phyloP scores from a whole-genome alignment of 2,113 vertebrate species.

The Mirounga angustirostris region DNA sequence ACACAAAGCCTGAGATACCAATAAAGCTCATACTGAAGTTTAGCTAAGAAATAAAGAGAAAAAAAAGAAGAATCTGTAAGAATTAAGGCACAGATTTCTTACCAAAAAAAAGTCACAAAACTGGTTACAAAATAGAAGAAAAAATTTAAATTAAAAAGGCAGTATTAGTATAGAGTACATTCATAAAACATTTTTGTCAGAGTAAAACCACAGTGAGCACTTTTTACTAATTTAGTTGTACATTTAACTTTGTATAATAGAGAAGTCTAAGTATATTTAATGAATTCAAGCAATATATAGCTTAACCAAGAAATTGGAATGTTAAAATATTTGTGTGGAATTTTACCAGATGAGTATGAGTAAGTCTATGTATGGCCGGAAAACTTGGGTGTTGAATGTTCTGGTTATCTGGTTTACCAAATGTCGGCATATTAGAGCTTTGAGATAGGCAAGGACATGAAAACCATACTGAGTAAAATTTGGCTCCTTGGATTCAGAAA shows the following conservation, averaged over 20 bases:
- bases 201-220: conserved; percentile 57
- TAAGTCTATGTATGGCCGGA: conserved; percentile 15
- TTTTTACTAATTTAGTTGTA: conserved; percentile 70
- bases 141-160: conserved; percentile 10
- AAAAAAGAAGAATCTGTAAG: not conserved
- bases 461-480: conserved; percentile 38
- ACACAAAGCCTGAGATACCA: conserved; percentile 8
- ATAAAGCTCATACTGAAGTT: conserved; percentile 9
- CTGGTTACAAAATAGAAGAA: not conserved
- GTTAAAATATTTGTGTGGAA: conserved; percentile 52
- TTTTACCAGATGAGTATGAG: not conserved
- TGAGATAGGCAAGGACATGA: not conserved
- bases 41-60: not conserved
- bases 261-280: conserved; percentile 67
- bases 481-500: conserved; percentile 62
- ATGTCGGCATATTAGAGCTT: not conserved
- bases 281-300: conserved; percentile 35
- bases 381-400: not conserved
- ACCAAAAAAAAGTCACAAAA: conserved; percentile 33
- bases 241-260: conserved; percentile 64
- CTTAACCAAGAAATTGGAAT: conserved; percentile 58
- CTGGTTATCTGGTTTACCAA: conserved; percentile 27
- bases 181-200: conserved; percentile 36
- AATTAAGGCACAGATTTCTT: not conserved
- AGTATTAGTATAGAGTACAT: not conserved